A percentile compares a stretch with the other conserved stretches of the same genome.
Conservation (phyloP, 2,113 vertebrate genomes). For the Xenopus tropicalis region UCB_Xtro_10.0 CM004450.2:22037501-22038000, state of each 20-base stretch:
- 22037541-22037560: too few species aligned
- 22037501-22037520: constrained; percentile 3
- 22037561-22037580: too few species aligned
- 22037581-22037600: too few species aligned
- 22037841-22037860: too few species aligned
- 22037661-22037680: not conserved
- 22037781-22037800: not conserved
- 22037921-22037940: too few species aligned
- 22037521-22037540: constrained; percentile 2
- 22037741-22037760: not conserved
- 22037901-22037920: not conserved
- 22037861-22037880: not conserved
- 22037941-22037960: too few species aligned
- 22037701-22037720: not conserved
- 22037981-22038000: too few species aligned
- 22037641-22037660: not conserved
- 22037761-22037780: not conserved
- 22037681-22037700: not conserved
- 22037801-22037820: not conserved
- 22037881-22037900: constrained; percentile 9
- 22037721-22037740: not conserved
- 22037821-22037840: not conserved
- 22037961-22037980: too few species aligned
- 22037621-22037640: too few species aligned
- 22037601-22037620: too few species aligned